phyloP scores from a whole-genome alignment of 2,888 invertebrate genomes.

The Heliconius ismenius region DNA sequence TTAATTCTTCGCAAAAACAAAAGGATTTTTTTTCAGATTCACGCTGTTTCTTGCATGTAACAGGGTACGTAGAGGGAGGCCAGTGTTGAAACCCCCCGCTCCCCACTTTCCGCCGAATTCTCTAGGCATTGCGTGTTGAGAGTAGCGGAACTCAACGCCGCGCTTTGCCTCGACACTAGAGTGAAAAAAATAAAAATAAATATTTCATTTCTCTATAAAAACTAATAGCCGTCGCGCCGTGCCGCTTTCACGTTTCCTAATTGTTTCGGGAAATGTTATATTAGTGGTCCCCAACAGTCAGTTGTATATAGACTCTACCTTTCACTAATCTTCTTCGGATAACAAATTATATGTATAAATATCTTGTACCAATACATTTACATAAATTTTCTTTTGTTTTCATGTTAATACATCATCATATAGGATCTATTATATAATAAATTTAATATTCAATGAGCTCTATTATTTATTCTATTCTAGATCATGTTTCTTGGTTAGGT shows the following conservation, averaged over 20 bases:
- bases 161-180: too few relatives aligned
- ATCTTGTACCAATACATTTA: neutral
- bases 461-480: neutral
- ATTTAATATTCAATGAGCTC: neutral
- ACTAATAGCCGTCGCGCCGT: too few relatives aligned
- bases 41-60: neutral
- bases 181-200: too few relatives aligned
- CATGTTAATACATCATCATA: neutral
- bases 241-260: too few relatives aligned
- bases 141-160: too few relatives aligned
- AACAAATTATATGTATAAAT: neutral
- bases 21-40: neutral
- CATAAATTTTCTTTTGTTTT: neutral
- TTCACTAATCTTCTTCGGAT: neutral
- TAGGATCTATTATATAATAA: neutral
- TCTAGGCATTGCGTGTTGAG: neutral
- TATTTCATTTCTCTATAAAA: too few relatives aligned
- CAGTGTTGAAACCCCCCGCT: neutral
- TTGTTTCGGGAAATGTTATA: too few relatives aligned
- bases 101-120: neutral
- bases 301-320: neutral
- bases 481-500: neutral
- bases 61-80: neutral
- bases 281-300: too few relatives aligned
- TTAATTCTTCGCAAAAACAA: too few relatives aligned